phyloP scores from a whole-genome alignment of 2,888 invertebrate species.

The Scrobipalpa costella region DNA sequence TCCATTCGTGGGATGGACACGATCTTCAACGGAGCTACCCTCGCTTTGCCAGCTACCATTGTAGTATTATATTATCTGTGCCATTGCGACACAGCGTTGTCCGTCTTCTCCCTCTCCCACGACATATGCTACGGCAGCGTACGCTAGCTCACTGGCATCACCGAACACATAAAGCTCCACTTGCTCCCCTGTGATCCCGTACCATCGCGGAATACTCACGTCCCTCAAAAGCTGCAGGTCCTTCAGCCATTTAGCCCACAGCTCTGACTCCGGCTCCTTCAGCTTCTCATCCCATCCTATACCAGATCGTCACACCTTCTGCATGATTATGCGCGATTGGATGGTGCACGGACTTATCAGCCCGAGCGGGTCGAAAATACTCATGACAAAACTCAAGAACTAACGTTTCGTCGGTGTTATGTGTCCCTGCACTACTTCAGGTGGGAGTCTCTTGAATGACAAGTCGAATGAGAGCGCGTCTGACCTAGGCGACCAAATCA shows the following conservation, averaged over 20 bases:
- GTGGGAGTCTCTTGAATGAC: slow-evolving; percentile 3
- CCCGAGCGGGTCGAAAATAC: slow-evolving; percentile 14
- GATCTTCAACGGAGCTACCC: background rate
- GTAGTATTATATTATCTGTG: too few species aligned
- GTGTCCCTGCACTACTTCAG: background rate
- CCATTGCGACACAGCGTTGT: background rate
- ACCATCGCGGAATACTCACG: slow-evolving; percentile 11
- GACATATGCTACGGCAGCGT: slow-evolving; percentile 13
- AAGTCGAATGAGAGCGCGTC: background rate
- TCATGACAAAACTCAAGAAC: slow-evolving; percentile 9
- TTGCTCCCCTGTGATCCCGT: background rate
- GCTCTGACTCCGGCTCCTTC: background rate
- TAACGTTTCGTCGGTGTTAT: background rate
- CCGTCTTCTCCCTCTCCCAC: background rate
- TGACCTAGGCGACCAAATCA: slow-evolving; percentile 1
- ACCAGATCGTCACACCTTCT: slow-evolving; percentile 13
- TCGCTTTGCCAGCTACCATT: background rate
- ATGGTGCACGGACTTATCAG: slow-evolving; percentile 4
- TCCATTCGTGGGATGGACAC: slow-evolving; percentile 14
- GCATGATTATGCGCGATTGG: slow-evolving; percentile 5
- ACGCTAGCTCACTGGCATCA: slow-evolving; percentile 22
- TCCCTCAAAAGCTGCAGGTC: background rate
- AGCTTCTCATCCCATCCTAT: slow-evolving; percentile 18
- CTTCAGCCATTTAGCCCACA: slow-evolving; percentile 12
- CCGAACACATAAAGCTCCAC: slow-evolving; percentile 17